Evolutionary conservation across 2,888 invertebrate species (phyloP), one percentile per base, ranked within the genome.

Genomic region (Chloromyia formosa): DNA sequence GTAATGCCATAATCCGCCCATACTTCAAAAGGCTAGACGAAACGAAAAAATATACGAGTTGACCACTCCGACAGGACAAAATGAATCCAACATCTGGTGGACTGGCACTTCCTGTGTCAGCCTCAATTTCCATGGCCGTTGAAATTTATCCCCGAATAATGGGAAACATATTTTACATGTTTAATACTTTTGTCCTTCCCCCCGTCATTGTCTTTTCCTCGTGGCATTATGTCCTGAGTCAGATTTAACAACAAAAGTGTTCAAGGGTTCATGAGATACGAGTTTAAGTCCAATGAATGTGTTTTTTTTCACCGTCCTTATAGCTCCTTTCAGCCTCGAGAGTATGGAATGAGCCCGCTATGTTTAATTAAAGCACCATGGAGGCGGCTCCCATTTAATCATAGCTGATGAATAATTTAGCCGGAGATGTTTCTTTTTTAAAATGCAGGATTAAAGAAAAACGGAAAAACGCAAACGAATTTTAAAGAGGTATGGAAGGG

Each of bases 151-250:
- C 62, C 42, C 40, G 62, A 64, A 64, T 64, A 64, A 64, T 64
- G 62, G 62, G 62, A 64, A 64, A 64, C 62, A 64, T 64, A 64
- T 64, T 64, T 64, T 64, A 40, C 62, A 64, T 64, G 62, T 42
- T 64, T 64, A 64, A 64, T 64, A 64, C 62, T 64, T 64, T 64
- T 40, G 42, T 4, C 27, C 27, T 2, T 35, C 27, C 27, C 27
- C 40, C n/a, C 18, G 42, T 5, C 35, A 64, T 35, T 64, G 62
- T 64, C 62, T 64, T 64, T 64, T 4, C 62, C 16, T 64, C 42
- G 42, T 40, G 62, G 62, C 62, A 64, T 64, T 64, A 64, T 64
- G 40, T 40, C 18, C 62, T 18, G 40, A 18, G 23, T 18, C 35
- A 14, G 35, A 64, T 64, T 64, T n/a, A 64, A 64, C 40, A 40